A percentile compares a stretch with the other conserved stretches of the same genome.
Evolutionary conservation across 53 echinoderm and acorn worm species (phyloP).

Genomic region (Holothuria scabra): DNA sequence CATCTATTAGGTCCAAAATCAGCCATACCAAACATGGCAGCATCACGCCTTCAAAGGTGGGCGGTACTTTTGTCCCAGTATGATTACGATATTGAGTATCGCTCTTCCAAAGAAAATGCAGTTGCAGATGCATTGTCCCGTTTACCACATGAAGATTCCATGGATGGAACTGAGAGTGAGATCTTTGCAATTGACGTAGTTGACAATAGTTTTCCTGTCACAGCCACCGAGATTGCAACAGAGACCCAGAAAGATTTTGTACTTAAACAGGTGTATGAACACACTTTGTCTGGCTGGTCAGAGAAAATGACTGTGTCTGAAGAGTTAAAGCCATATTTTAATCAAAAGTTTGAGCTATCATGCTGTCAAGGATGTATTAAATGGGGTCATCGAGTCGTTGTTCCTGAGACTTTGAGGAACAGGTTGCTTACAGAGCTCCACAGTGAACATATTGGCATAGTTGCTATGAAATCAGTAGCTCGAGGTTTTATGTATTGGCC

Average conservation of each 20-base stretch:
- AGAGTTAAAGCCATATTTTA: conserved; percentile 31
- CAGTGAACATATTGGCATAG: conserved; percentile 55
- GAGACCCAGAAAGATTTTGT: conserved; percentile 17
- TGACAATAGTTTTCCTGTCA: conserved; percentile 64
- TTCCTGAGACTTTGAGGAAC: conserved; percentile 40
- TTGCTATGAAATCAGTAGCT: conserved; percentile 47
- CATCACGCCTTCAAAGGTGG: conserved; percentile 47
- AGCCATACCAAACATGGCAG: not conserved
- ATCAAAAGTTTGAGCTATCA: conserved; percentile 39
- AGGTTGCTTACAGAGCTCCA: conserved; percentile 30
- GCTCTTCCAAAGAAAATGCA: too few species aligned
- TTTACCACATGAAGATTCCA: too few species aligned
- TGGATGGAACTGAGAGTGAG: conserved; percentile 48
- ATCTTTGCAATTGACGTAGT: conserved; percentile 49
- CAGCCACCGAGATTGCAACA: conserved; percentile 61
- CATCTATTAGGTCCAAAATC: conserved; percentile 28
- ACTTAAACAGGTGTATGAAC: too few species aligned
- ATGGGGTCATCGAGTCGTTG: too few species aligned
- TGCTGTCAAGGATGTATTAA: conserved; percentile 43
- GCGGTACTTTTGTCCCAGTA: conserved; percentile 31
- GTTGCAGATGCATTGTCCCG: conserved; percentile 67
- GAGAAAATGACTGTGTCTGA: not conserved
- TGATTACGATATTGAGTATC: too few species aligned
- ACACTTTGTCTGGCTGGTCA: conserved; percentile 33
- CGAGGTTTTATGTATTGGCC: conserved; percentile 48